Evolutionary conservation across 37 sponge, comb jelly and placozoan species (phyloP).

Genomic region (Ianthella basta): DNA sequence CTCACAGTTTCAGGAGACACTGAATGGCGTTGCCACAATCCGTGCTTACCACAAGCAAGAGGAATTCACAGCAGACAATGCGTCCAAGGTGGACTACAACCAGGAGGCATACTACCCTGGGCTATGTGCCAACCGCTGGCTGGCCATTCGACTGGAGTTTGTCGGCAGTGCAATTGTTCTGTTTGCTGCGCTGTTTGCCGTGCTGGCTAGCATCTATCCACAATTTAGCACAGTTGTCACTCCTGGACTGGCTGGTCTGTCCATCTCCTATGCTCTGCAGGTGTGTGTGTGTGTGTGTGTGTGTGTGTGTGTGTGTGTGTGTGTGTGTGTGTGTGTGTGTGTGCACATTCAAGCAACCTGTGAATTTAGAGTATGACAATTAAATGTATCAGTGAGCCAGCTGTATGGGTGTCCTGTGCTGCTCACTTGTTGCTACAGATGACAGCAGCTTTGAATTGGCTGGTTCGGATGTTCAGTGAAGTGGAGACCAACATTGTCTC

Average conservation of each 20-base stretch:
- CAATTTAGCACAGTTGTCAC: slow-evolving; percentile 21
- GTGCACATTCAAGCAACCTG: too few relatives aligned
- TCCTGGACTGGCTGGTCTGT: slow-evolving; percentile 87
- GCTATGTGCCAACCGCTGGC: slow-evolving; percentile 93
- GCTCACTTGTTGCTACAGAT: slow-evolving; percentile 44
- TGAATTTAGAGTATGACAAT: too few relatives aligned
- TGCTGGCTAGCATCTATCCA: slow-evolving; percentile 49
- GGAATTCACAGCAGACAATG: slow-evolving; percentile 80
- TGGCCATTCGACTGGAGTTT: slow-evolving; percentile 93
- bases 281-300: slow-evolving; percentile 23
- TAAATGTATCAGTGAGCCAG: too few relatives aligned
- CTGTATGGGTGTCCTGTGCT: too few relatives aligned
- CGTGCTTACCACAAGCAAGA: slow-evolving; percentile 83
- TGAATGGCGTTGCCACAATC: slow-evolving; percentile 88
- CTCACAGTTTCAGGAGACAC: slow-evolving; percentile 95
- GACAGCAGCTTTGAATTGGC: slow-evolving; percentile 80
- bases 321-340: slow-evolving; percentile 11
- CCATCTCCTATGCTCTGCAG: slow-evolving; percentile 91
- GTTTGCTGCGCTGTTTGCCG: slow-evolving; percentile 93
- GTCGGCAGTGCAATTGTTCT: slow-evolving; percentile 89
- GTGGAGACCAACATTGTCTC: slow-evolving; percentile 95
- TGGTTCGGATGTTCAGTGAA: slow-evolving; percentile 92
- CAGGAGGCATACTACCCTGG: slow-evolving; percentile 92
- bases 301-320: background rate
- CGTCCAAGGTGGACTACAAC: slow-evolving; percentile 89